Evolutionary conservation across 1,140 invertebrate genomes (phyloP).

Genomic region (Cecropterus lyciades): DNA sequence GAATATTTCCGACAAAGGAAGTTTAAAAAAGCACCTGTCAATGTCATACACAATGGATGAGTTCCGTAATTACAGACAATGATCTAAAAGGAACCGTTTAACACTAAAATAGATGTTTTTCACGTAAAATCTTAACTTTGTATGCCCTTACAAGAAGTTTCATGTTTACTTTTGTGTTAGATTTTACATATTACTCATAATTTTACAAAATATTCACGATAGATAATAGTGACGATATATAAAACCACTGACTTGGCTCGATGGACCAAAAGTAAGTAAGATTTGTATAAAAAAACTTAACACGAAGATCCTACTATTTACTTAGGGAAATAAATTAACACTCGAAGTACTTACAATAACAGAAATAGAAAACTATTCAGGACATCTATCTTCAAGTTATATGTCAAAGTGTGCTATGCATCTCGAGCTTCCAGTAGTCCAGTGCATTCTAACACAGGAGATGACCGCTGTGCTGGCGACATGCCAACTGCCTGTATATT

Average conservation of each 20-base stretch:
- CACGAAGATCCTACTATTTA: neutral
- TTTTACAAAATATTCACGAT: too few species aligned
- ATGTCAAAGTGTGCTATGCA: conserved; percentile 30
- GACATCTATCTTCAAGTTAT: conserved; percentile 30
- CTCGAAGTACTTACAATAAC: neutral
- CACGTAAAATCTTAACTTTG: too few species aligned
- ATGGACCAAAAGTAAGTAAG: too few species aligned
- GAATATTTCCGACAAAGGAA: conserved; percentile 18
- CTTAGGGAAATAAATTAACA: neutral
- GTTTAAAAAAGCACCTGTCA: conserved; percentile 19
- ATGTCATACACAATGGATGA: conserved; percentile 27
- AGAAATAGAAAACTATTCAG: conserved; percentile 27
- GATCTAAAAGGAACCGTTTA: neutral
- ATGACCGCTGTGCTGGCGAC: conserved; percentile 65
- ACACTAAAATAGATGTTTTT: neutral
- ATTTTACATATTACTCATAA: too few species aligned
- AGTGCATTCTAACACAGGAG: conserved; percentile 62
- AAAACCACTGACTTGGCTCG: too few species aligned
- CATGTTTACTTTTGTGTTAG: too few species aligned
- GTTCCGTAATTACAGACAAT: conserved; percentile 19
- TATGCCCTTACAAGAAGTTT: too few species aligned
- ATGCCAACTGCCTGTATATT: conserved; percentile 70
- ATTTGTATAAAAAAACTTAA: neutral
- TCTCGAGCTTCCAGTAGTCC: conserved; percentile 13
- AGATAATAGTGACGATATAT: too few species aligned